Percentiles rank a stretch among this genome's conserved stretches.
These are phyloP conservation scores for Halesus radiatus DNA, from an alignment of 1,140 invertebrate species.

Conservation along the genomic window DNA sequence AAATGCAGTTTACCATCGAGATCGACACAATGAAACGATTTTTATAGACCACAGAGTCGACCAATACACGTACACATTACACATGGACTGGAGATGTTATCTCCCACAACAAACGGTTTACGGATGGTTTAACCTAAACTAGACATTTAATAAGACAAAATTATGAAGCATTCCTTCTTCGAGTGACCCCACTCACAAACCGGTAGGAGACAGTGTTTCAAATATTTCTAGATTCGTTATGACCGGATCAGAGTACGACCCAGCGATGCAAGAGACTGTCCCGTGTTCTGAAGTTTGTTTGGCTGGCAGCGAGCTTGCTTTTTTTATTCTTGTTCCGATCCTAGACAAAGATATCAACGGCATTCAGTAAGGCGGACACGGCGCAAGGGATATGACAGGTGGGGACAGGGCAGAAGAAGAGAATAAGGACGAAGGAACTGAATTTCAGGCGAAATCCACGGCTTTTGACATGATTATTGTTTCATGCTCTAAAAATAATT, in stretches of 20 bases:
- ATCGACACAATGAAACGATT: no score
- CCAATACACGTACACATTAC: not conserved
- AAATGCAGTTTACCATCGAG: no score
- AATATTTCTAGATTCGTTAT: constrained; percentile 55
- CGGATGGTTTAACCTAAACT: constrained; percentile 50
- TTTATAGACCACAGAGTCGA: not conserved
- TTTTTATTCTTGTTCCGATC: constrained; percentile 42
- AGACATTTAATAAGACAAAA: constrained; percentile 53
- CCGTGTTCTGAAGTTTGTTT: not conserved
- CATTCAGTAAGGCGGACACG: constrained; percentile 39
- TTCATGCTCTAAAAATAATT: no score
- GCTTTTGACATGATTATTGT: no score
- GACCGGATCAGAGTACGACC: constrained; percentile 29
- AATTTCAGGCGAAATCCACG: not conserved
- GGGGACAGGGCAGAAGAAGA: not conserved
- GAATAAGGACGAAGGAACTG: not conserved
- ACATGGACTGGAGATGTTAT: constrained; percentile 46
- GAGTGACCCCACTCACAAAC: constrained; percentile 27
- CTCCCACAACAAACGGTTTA: constrained; percentile 51
- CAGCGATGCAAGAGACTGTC: constrained; percentile 49
- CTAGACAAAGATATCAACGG: constrained; percentile 51
- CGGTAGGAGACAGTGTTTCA: constrained; percentile 30
- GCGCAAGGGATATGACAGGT: constrained; percentile 36
- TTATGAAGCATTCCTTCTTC: constrained; percentile 37
- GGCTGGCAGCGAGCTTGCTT: constrained; percentile 28